Base-by-base conservation (phyloP, 2,888 invertebrate species). In the Sicus ferrugineus region DNA sequence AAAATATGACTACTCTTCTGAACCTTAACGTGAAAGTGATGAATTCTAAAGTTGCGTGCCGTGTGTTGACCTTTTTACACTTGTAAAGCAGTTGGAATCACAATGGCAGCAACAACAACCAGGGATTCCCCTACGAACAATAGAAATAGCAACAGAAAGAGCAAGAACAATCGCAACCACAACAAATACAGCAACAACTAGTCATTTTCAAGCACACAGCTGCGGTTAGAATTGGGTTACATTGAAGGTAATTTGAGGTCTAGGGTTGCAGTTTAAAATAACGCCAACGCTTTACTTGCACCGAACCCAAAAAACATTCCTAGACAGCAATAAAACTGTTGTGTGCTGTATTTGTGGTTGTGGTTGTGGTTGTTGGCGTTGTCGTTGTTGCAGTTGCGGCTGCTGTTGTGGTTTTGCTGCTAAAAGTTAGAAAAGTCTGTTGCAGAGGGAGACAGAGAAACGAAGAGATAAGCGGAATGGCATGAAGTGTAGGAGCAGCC, bases 181-280 rank as follows among this genome's bases (percentile, higher is more conserved):
- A 34, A 52, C 50, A 48, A 46, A 28, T 28, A 65, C 23, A 23
- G 4, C 21, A 50, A 52, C 28, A 64, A 52, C 19, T n/a, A 54
- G 28, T 52, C 38, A 16, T 54, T 66, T 54, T 21, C 38, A 54
- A 34, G 42, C 14, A n/a, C 38, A 56, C 56, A 26, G 38, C 56
- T 66, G 52, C 52, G 65, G 54, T 56, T 48, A 62, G 77, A 80
- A 79, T 79, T 79, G 75, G 80, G 80, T 81, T 80, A 80, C 80
- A 77, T 80, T 81, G 77, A 74, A 76, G 74, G 76, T 76, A 79
- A 79, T 74, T 73, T 75, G 70, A 73, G 75, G 75, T 78, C 78
- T 80, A 76, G 75, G 76, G 74, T 77, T 81, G 78, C 77, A 63
- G 59, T 50, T n/a, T 72, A 73, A 19, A 66, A n/a, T 34, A 54